Evolutionary conservation across 2,888 invertebrate species (phyloP).

Genomic region (Leptopilina drosophilae): DNA sequence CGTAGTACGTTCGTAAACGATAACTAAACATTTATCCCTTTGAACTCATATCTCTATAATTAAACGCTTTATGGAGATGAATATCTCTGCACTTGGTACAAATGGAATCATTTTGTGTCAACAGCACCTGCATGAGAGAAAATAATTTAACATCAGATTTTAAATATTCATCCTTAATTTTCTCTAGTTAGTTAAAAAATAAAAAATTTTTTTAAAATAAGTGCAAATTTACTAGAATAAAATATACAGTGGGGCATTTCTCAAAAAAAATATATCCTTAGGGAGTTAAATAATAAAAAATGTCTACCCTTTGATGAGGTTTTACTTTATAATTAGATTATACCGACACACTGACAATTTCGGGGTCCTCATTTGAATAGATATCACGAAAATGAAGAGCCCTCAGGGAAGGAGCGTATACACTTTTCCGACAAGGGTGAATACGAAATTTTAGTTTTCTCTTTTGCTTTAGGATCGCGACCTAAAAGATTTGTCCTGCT

Average conservation of each 20-base stretch:
- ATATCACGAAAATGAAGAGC: constrained; percentile 40
- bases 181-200: too few species aligned
- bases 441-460: constrained; percentile 38
- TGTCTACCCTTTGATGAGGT: constrained; percentile 24
- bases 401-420: constrained; percentile 22
- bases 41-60: too few species aligned
- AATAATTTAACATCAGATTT: too few species aligned
- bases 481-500: constrained; percentile 4
- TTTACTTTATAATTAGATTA: constrained; percentile 34
- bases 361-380: constrained; percentile 29
- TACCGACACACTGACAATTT: constrained; percentile 20
- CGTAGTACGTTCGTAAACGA: too few species aligned
- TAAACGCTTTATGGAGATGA: too few species aligned
- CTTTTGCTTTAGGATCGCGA: constrained; percentile 4
- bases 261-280: not conserved
- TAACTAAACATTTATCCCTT: too few species aligned
- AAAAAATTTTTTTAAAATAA: too few species aligned
- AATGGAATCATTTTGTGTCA: too few species aligned
- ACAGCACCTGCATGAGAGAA: too few species aligned
- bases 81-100: too few species aligned
- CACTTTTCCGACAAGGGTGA: constrained; percentile 31
- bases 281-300: not conserved
- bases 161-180: too few species aligned
- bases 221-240: not conserved
- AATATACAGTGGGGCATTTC: not conserved